Conservation (phyloP, 2,888 invertebrate genomes). For the Agelastica alni region DNA sequence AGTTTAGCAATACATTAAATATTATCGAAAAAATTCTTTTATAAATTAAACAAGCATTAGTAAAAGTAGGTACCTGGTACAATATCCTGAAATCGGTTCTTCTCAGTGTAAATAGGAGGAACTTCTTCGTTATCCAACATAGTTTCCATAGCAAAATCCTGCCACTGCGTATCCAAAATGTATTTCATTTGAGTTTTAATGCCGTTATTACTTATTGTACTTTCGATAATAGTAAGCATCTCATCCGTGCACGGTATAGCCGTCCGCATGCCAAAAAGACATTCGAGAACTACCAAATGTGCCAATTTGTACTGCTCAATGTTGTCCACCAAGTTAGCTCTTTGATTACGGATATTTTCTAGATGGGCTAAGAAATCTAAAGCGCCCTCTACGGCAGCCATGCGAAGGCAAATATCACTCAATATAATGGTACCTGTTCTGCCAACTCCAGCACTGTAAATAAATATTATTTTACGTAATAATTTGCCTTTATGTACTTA, state of each 20-base stretch:
- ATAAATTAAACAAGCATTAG: too few species aligned
- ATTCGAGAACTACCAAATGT: slow-evolving; percentile 56
- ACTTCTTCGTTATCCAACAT: slow-evolving; percentile 25
- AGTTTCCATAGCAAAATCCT: slow-evolving; percentile 53
- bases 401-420: slow-evolving; percentile 61
- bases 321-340: slow-evolving; percentile 55
- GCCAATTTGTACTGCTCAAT: slow-evolving; percentile 58
- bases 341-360: slow-evolving; percentile 48
- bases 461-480: not conserved
- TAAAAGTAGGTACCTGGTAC: slow-evolving; percentile 52
- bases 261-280: slow-evolving; percentile 52
- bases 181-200: slow-evolving; percentile 49
- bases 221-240: slow-evolving; percentile 42
- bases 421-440: slow-evolving; percentile 65
- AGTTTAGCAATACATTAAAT: too few species aligned
- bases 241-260: slow-evolving; percentile 50
- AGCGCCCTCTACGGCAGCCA: slow-evolving; percentile 54
- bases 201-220: slow-evolving; percentile 43
- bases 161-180: slow-evolving; percentile 53
- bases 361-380: slow-evolving; percentile 49
- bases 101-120: slow-evolving; percentile 39
- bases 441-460: slow-evolving; percentile 63
- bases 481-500: too few species aligned
- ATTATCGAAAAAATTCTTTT: too few species aligned
- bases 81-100: slow-evolving; percentile 54